Conservation (phyloP, 1,140 invertebrate genomes). For the Pseudomyrmex pallidus region DNA sequence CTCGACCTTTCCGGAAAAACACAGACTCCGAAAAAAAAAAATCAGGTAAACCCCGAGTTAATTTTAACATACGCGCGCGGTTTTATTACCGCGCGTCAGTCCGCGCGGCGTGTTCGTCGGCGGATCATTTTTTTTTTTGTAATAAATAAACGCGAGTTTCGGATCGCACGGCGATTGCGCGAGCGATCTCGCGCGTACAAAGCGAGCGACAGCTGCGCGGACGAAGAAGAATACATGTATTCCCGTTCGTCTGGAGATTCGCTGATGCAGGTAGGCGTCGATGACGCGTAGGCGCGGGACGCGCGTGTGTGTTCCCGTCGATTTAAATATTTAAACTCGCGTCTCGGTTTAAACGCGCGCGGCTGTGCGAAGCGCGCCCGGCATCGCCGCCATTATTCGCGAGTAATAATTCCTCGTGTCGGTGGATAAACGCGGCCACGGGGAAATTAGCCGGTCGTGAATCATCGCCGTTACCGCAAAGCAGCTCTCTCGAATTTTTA, state of each 20-base stretch:
- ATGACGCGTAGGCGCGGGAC: slow-evolving; percentile 49
- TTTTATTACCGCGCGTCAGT: not conserved
- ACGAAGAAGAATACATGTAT: slow-evolving; percentile 52
- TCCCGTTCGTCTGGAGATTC: slow-evolving; percentile 19
- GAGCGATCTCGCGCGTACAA: slow-evolving; percentile 23
- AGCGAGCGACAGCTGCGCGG: slow-evolving; percentile 33
- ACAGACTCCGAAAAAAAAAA: no score
- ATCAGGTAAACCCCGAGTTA: not conserved
- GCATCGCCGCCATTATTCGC: slow-evolving; percentile 61
- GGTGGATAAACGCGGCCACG: slow-evolving; percentile 57
- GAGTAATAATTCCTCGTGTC: slow-evolving; percentile 60
- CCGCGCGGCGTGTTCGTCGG: not conserved
- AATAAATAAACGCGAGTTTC: slow-evolving; percentile 38
- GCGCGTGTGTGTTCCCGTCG: slow-evolving; percentile 18
- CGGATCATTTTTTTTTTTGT: not conserved
- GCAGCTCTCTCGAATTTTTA: slow-evolving; percentile 32
- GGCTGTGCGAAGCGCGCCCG: slow-evolving; percentile 20
- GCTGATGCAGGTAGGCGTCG: slow-evolving; percentile 46
- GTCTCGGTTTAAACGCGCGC: slow-evolving; percentile 48
- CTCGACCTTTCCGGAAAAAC: no score
- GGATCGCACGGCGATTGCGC: slow-evolving; percentile 61
- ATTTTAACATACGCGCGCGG: slow-evolving; percentile 8
- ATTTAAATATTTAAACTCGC: slow-evolving; percentile 71
- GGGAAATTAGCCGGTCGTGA: slow-evolving; percentile 64
- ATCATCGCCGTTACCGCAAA: slow-evolving; percentile 47